These are phyloP conservation scores for Myotis brandtii DNA, from an alignment of 2,113 vertebrate species.

Conservation along the genomic window DNA sequence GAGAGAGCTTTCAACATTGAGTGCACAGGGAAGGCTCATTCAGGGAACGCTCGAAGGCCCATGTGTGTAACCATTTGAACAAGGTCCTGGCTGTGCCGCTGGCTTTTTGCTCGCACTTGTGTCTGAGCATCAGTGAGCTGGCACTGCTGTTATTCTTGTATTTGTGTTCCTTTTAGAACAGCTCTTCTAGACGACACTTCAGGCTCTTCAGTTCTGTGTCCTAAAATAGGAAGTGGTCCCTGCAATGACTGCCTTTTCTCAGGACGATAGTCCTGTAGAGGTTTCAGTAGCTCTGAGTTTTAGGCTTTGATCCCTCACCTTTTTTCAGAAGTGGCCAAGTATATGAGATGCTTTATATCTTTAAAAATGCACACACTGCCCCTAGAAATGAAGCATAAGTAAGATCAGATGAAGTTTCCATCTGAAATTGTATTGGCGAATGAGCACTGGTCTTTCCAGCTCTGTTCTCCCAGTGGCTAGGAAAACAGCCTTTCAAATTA, in stretches of 20 bases:
- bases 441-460: background rate
- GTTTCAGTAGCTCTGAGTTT: constrained; percentile 24
- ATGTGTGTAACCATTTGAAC: constrained; percentile 45
- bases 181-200: background rate
- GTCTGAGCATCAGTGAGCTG: constrained; percentile 31
- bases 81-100: background rate
- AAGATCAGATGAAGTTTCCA: background rate
- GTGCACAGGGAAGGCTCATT: constrained; percentile 23
- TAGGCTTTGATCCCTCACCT: constrained; percentile 31
- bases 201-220: constrained; percentile 23
- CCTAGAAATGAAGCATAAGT: background rate
- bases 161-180: constrained; percentile 50
- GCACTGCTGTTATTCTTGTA: constrained; percentile 62
- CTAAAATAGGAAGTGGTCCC: constrained; percentile 57
- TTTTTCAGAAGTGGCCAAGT: constrained; percentile 24
- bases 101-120: constrained; percentile 64
- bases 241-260: constrained; percentile 65
- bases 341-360: background rate
- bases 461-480: background rate
- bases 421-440: background rate
- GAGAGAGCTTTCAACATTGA: constrained; percentile 52
- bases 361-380: background rate
- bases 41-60: constrained; percentile 40
- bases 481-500: background rate
- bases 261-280: constrained; percentile 15